Evolutionary conservation across 2,113 vertebrate species (phyloP), one percentile per base, ranked within the genome.

Genomic region (Cettia cetti): DNA sequence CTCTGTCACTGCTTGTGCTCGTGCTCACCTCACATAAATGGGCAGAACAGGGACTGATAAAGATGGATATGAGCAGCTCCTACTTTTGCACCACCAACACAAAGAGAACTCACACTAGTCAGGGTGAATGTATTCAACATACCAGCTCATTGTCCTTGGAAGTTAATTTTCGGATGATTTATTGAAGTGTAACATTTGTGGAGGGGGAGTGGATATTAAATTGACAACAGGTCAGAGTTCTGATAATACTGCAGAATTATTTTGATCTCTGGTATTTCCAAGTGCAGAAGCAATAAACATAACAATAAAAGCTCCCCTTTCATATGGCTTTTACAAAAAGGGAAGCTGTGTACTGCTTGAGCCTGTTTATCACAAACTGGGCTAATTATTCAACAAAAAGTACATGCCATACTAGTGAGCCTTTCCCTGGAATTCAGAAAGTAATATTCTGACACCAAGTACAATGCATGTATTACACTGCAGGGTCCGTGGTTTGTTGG

Each of bases 11-110:
- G 0, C 77, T 40, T 35, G 66, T 50, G 76, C 79, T 80, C 9
- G 1, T 2, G 11, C 70, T 63, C 15, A 13, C 11, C 47, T 35
- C 57, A 5, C 0, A 0, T 37, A 37, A 30, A 11, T 1, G 7
- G 56, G 78, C 81, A 61, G 68, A 74, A 27, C 27, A 31, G 74
- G 49, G 33, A 26, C 57, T 33, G 72, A 19, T 16, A 22, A 63
- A 60, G 89, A 66, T 21, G 59, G n/a, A 9, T 79, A 6, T 26
- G 50, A 60, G 88, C 52, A 66, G 57, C 76, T 81, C 40, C 59
- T 90, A 5, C 33, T 42, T 60, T 68, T 33, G 40, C 40, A 68
- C 40, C 35, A 35, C 76, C 3, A 9, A 12, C 47, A 82, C 19
- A 81, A 54, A 92, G 33, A 59, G 72, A 91, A 64, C 59, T 54